Conservation (phyloP, 2,888 invertebrate genomes). For the Sphinx pinastri region DNA sequence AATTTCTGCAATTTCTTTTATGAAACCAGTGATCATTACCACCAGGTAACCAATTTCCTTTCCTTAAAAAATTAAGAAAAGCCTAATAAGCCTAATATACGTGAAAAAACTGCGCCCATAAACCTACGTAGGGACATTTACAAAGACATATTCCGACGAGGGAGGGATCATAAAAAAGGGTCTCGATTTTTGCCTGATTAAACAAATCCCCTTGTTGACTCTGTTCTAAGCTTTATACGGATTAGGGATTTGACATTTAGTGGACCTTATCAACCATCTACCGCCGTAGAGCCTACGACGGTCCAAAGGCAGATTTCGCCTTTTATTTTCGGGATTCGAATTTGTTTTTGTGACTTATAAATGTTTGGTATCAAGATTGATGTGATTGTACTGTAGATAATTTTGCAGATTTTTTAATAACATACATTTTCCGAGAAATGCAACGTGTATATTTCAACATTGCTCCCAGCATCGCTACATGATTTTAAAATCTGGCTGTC, state of each 20-base stretch:
- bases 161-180: constrained; percentile 36
- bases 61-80: too few relatives aligned
- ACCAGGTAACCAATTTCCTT: too few relatives aligned
- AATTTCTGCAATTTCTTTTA: too few relatives aligned
- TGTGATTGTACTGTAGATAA: background rate
- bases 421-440: background rate
- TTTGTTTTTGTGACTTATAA: constrained; percentile 11
- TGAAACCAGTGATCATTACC: too few relatives aligned
- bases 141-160: background rate
- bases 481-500: too few relatives aligned
- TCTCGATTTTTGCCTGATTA: constrained; percentile 42
- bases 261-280: constrained; percentile 13
- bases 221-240: constrained; percentile 33
- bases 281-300: background rate
- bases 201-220: constrained; percentile 40
- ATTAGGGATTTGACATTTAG: constrained; percentile 36
- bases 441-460: too few relatives aligned
- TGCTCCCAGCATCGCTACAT: too few relatives aligned
- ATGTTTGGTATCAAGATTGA: constrained; percentile 3
- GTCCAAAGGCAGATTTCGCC: constrained; percentile 11
- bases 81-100: background rate
- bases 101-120: background rate
- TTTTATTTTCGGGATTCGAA: constrained; percentile 18
- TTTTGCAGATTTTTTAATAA: too few relatives aligned
- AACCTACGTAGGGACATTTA: background rate